These are phyloP conservation scores for Laterallus jamaicensis DNA, from an alignment of 2,113 vertebrate species.

Conservation along the genomic window DNA sequence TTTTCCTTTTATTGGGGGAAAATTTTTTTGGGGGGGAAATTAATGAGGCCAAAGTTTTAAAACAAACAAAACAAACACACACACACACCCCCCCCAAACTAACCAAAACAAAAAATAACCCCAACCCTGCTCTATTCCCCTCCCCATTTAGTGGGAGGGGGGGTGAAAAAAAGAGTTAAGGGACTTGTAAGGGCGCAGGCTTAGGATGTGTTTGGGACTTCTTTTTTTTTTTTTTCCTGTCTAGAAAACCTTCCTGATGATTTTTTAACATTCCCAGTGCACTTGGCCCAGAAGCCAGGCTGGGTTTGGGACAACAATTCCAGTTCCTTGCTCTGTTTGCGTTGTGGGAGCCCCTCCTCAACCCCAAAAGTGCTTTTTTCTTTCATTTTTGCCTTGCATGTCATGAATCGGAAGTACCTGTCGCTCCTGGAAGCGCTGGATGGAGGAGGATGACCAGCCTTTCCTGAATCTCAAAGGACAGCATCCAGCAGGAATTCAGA, in stretches of 20 bases:
- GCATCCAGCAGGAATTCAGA: slow-evolving; percentile 71
- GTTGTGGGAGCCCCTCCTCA: not conserved
- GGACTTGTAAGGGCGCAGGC: slow-evolving; percentile 47
- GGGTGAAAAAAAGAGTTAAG: slow-evolving; percentile 28
- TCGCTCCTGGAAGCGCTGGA: slow-evolving; percentile 16
- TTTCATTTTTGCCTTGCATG: not conserved
- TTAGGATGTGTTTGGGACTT: slow-evolving; percentile 59
- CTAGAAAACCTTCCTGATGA: slow-evolving; percentile 71
- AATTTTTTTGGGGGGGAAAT: slow-evolving; percentile 71
- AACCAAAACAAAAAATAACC: not conserved
- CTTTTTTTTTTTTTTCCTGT: slow-evolving; percentile 46
- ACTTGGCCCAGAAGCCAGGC: not conserved
- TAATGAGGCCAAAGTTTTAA: slow-evolving; percentile 76
- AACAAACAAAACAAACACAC: slow-evolving; percentile 55
- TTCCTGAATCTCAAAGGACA: slow-evolving; percentile 61
- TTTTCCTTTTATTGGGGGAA: slow-evolving; percentile 96
- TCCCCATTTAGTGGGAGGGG: not conserved
- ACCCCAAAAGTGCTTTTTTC: not conserved
- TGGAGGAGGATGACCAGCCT: not conserved
- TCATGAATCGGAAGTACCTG: slow-evolving; percentile 58
- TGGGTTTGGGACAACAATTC: not conserved
- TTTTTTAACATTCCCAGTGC: slow-evolving; percentile 50
- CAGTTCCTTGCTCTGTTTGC: not conserved
- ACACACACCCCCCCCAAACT: not conserved
- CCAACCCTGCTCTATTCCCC: not conserved